phyloP scores from a whole-genome alignment of 2,797 vertebrate species.

The Salarias fasciatus region DNA sequence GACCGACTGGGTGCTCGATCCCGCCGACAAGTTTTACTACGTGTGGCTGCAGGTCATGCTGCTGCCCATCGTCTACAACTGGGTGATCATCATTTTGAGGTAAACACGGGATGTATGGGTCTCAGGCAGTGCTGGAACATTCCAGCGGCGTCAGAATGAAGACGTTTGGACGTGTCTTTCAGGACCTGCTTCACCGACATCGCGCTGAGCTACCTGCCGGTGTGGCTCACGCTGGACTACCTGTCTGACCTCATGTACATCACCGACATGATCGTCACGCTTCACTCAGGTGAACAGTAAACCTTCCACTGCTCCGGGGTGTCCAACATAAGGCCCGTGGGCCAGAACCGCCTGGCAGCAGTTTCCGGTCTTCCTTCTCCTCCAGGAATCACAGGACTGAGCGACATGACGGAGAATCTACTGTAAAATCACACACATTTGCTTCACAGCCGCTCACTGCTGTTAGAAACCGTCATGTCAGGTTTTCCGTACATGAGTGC shows the following conservation, averaged over 20 bases:
- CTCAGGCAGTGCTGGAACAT: too few relatives aligned
- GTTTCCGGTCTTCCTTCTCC: too few relatives aligned
- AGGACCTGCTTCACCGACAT: conserved; percentile 88
- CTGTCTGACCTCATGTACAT: conserved; percentile 87
- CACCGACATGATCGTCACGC: conserved; percentile 82
- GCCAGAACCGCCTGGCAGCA: too few relatives aligned
- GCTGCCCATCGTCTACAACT: conserved; percentile 90
- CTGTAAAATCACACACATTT: too few relatives aligned
- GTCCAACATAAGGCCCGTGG: too few relatives aligned
- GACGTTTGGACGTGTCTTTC: conserved; percentile 14
- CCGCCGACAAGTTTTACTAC: conserved; percentile 88
- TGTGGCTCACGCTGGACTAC: conserved; percentile 89
- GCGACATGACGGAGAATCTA: too few relatives aligned
- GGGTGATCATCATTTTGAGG: conserved; percentile 91
- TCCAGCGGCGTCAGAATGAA: too few relatives aligned
- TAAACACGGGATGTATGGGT: conserved; percentile 50
- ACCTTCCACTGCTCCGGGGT: too few relatives aligned
- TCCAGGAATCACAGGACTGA: too few relatives aligned
- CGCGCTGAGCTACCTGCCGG: conserved; percentile 75
- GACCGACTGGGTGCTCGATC: conserved; percentile 85
- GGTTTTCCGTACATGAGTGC: too few relatives aligned
- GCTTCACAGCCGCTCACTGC: too few relatives aligned
- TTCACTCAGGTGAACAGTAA: conserved; percentile 89
- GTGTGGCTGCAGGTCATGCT: conserved; percentile 90
- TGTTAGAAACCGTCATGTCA: too few relatives aligned